Evolutionary conservation across 2,888 invertebrate species (phyloP), one percentile per base, ranked within the genome.

Genomic region (Bellardia pandia): DNA sequence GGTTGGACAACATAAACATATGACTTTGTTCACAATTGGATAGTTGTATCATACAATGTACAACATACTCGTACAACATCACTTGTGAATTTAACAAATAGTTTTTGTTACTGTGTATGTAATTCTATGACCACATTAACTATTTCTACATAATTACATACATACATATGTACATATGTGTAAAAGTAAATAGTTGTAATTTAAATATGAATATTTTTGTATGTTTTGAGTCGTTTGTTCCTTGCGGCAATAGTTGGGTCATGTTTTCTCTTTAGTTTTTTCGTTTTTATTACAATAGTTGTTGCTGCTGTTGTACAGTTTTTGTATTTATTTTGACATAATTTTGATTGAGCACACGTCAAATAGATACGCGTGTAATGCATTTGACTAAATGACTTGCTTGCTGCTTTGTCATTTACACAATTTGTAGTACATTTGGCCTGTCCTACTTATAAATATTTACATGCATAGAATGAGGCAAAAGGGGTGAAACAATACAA

Each of bases 341-440:
- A 92, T 92, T 92, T 92, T 92, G 92, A 92, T 92, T 91, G 92
- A 92, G 91, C 88, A 91, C 89, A 91, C 89, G 88, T 80, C 89
- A 78, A 90, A 91, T 48, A 66, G 79, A 77, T 77, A 86, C 72
- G 60, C 72, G 66, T 86, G 80, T 86, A 80, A 86, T 79, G 83
- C 66, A 76, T 80, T 91, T 90, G 90, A 84, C 80, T 80, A 83
- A 84, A 75, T 79, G 66, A 77, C 76, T 72, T 45, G 23, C 16
- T 60, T 71, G 60, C 77, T 68, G 75, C 56, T 56, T 40, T 68
- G 86, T 86, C 82, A 69, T 69, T 83, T 48, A 64, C 14, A 60
- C 60, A 82, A 40, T 45, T 78, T 86, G 68, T 60, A 66, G 53
- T 11, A 33, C 16, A 84, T 66, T 86, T 86, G 83, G 56, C 86